Evolutionary conservation across 2,797 vertebrate genomes (phyloP).

Genomic region (Pseudotriccus pelzelni): DNA sequence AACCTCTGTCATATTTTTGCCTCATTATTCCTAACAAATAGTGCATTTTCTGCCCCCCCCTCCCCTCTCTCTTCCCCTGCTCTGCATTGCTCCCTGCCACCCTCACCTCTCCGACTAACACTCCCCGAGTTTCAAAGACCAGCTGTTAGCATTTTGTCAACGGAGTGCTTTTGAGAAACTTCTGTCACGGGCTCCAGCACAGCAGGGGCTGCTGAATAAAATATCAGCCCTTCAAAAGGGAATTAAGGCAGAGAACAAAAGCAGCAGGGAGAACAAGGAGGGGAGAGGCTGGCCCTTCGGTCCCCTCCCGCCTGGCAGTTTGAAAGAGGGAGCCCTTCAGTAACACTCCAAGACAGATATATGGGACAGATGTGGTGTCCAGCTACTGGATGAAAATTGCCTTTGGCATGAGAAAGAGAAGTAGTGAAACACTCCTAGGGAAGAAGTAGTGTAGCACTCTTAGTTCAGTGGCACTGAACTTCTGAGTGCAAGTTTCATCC

Average conservation of each 20-base stretch:
- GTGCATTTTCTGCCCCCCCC: conserved; percentile 47
- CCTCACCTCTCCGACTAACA: conserved; percentile 57
- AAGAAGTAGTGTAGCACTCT: not conserved
- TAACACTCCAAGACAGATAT: not conserved
- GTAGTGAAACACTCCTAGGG: not conserved
- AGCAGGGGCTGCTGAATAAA: conserved; percentile 79
- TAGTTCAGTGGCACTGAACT: not conserved
- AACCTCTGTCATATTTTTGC: conserved; percentile 79
- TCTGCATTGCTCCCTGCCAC: conserved; percentile 37
- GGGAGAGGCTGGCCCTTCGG: not conserved
- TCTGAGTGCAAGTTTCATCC: not conserved
- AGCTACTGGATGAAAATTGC: not conserved
- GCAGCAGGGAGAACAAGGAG: conserved; percentile 46
- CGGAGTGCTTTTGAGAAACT: conserved; percentile 76
- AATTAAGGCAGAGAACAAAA: conserved; percentile 75
- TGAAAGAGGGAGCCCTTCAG: not conserved
- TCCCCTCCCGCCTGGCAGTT: not conserved
- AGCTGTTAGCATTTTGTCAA: conserved; percentile 80
- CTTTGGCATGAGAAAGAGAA: not conserved
- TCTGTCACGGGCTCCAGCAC: conserved; percentile 70
- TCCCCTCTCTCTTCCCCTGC: not conserved
- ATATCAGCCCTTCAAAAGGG: conserved; percentile 77
- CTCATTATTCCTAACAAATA: conserved; percentile 83
- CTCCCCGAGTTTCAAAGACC: conserved; percentile 79
- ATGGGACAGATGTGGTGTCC: not conserved